Percentiles rank a stretch among this genome's conserved stretches.
These are phyloP conservation scores for Prionailurus viverrinus DNA, from an alignment of 2,113 vertebrate genomes.

Conservation along the genomic window DNA sequence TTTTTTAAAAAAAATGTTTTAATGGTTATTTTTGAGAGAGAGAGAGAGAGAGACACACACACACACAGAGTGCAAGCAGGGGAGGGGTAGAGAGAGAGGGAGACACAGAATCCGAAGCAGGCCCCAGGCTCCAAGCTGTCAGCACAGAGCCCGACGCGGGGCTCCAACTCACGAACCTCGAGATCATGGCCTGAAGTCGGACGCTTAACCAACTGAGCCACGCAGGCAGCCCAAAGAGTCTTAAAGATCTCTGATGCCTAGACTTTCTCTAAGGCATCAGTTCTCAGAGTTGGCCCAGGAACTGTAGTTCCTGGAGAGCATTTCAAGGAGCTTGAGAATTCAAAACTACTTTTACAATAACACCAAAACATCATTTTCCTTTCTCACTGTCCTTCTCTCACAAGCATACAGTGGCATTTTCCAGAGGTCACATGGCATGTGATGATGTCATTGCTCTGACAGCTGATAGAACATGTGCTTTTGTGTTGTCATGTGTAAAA, in stretches of 20 bases:
- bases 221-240: neutral
- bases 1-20: too few species aligned
- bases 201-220: too few species aligned
- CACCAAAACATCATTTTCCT: neutral
- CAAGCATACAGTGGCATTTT: neutral
- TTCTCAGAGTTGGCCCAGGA: constrained; percentile 28
- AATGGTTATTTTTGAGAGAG: too few species aligned
- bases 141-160: too few species aligned
- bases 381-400: neutral
- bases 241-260: neutral
- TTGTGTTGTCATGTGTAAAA: neutral
- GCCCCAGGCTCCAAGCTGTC: too few species aligned
- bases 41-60: too few species aligned
- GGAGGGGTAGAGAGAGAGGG: too few species aligned
- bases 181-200: too few species aligned
- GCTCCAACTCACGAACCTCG: too few species aligned
- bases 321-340: neutral
- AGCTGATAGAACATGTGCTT: neutral
- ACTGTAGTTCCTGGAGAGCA: neutral
- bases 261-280: neutral
- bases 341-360: neutral
- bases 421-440: neutral
- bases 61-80: too few species aligned
- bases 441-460: constrained; percentile 3
- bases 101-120: too few species aligned